phyloP scores from a whole-genome alignment of 1,140 invertebrate genomes.

The Belonocnema kinseyi region DNA sequence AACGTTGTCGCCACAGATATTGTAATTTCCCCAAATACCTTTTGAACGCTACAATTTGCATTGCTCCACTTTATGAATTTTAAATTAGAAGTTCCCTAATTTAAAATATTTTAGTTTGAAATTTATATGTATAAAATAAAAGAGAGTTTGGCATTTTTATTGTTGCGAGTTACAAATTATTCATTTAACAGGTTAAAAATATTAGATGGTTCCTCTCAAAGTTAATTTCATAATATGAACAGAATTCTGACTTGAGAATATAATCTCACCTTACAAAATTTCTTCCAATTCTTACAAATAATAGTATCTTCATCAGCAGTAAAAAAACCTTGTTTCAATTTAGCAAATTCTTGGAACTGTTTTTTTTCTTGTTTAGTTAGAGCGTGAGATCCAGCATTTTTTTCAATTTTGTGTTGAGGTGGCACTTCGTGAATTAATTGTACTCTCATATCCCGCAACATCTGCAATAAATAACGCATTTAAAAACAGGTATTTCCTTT shows the following conservation, averaged over 20 bases:
- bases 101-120: no score
- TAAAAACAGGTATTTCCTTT: no score
- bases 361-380: constrained; percentile 43
- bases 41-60: neutral
- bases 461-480: constrained; percentile 25
- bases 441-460: constrained; percentile 43
- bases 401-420: constrained; percentile 61
- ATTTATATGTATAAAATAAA: no score
- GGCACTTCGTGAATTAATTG: constrained; percentile 46
- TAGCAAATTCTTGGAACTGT: constrained; percentile 46
- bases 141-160: neutral
- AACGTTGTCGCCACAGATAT: no score
- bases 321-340: constrained; percentile 52
- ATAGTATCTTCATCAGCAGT: constrained; percentile 51
- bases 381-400: constrained; percentile 50
- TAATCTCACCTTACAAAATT: constrained; percentile 60
- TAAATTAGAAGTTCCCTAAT: no score
- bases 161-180: neutral
- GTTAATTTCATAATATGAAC: no score
- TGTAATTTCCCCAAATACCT: no score
- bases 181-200: neutral
- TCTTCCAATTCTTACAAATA: constrained; percentile 61
- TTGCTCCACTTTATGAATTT: constrained; percentile 1
- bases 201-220: neutral
- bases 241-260: no score